Base-by-base conservation (phyloP, 2,888 invertebrate species). In the Megamerina dolium region DNA sequence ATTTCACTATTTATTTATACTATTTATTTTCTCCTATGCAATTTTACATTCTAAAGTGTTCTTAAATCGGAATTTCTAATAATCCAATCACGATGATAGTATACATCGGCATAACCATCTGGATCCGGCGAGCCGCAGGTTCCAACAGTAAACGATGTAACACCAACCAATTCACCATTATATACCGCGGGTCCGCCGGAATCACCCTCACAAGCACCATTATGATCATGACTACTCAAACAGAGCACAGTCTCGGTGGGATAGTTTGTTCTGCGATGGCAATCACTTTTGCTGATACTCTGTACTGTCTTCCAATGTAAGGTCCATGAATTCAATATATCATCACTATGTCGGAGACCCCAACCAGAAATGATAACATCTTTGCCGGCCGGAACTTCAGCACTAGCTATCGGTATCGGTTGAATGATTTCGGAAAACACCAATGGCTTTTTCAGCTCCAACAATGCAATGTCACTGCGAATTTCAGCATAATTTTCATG, bases 111-210 rank as follows among this genome's bases (percentile, higher is more conserved):
- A 41, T 62, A 69, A 19, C 68, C 69, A 57, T 69, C 70, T 13
- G 69, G 66, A 1, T 51, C 50, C 3, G 41, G 42, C 0, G 53
- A 51, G 0, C 64, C 69, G 42, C 69, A 69, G 13, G 51, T 50
- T 13, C 56, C 57, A 3, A 62, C 33, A 9, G 63, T 54, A 40
- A 63, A 69, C 30, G 63, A 66, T 37, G 67, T 59, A 17, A 69
- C 52, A 37, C 70, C 69, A 9, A 64, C 59, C 18, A 69, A 46
- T 17, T 46, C 44, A 0, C 52, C 54, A 1, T 55, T 46, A 20
- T 60, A 62, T 21, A 60, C 52, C n/a, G 65, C 66, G n/a, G 68
- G 68, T 9, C 70, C 68, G 23, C 69, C 70, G 3, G 67, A 68
- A 43, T 69, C 68, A 9, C 67, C 70, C 19, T 58, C 54, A 35